Evolutionary conservation across 2,888 invertebrate species (phyloP).

Genomic region (Epinotia nisella): DNA sequence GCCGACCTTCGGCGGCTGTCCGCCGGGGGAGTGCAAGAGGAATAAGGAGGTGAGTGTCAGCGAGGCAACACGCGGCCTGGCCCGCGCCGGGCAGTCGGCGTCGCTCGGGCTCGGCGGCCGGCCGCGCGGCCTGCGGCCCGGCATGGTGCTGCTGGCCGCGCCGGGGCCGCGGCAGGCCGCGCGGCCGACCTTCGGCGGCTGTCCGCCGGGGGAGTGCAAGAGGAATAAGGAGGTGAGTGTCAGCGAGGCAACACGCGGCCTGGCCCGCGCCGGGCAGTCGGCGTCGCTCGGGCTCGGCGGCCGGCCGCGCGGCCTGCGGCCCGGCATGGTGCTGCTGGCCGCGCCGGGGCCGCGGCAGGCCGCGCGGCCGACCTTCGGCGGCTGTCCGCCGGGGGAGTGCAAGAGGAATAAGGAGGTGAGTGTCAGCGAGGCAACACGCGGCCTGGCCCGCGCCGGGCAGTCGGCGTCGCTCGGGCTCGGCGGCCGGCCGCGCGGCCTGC

Average conservation of each 20-base stretch:
- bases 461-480: conserved; percentile 92
- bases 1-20: conserved; percentile 51
- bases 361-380: conserved; percentile 45
- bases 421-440: not conserved
- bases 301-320: not conserved
- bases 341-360: conserved; percentile 50
- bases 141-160: conserved; percentile 53
- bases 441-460: too few relatives aligned
- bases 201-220: too few relatives aligned
- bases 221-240: too few relatives aligned
- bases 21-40: conserved; percentile 52
- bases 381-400: conserved; percentile 55
- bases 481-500: conserved; percentile 87
- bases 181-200: too few relatives aligned
- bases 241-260: too few relatives aligned
- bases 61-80: not conserved
- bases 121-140: conserved; percentile 85
- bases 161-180: conserved; percentile 86
- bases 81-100: conserved; percentile 97
- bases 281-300: too few relatives aligned
- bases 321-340: too few relatives aligned
- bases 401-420: conserved; percentile 48
- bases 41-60: conserved; percentile 44
- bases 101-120: conserved; percentile 88
- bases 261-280: too few relatives aligned